Evolutionary conservation across 2,888 invertebrate genomes (phyloP).

Genomic region (Polyommatus icarus): DNA sequence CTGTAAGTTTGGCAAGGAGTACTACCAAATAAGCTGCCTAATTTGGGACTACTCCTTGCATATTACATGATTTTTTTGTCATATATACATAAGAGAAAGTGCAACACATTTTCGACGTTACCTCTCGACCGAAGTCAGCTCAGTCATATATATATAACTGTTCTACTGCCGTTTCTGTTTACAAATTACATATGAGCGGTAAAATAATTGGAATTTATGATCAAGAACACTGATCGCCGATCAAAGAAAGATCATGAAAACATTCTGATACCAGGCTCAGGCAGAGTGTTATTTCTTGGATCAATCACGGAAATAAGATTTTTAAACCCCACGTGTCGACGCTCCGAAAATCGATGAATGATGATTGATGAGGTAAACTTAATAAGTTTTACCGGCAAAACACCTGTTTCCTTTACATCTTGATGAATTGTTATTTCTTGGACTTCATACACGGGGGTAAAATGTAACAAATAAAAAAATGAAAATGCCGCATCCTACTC

Average conservation of each 20-base stretch:
- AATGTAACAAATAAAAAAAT: too few species aligned
- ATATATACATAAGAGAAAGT: too few species aligned
- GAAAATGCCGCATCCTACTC: too few species aligned
- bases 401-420: background rate
- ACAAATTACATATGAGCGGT: background rate
- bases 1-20: too few species aligned
- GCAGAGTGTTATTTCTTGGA: background rate
- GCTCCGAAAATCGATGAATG: background rate
- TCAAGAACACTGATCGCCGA: background rate
- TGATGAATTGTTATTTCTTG: background rate
- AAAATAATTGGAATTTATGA: background rate
- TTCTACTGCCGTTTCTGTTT: background rate
- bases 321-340: background rate
- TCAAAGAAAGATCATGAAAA: background rate
- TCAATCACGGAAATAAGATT: constrained; percentile 9
- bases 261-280: background rate
- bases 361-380: background rate
- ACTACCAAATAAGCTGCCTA: too few species aligned
- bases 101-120: too few species aligned
- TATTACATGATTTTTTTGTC: too few species aligned
- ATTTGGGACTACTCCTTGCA: too few species aligned
- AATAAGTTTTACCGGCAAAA: background rate
- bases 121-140: too few species aligned
- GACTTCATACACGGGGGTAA: background rate
- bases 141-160: background rate